phyloP scores from a whole-genome alignment of 2,113 vertebrate genomes.

The Syrmaticus mikado region DNA sequence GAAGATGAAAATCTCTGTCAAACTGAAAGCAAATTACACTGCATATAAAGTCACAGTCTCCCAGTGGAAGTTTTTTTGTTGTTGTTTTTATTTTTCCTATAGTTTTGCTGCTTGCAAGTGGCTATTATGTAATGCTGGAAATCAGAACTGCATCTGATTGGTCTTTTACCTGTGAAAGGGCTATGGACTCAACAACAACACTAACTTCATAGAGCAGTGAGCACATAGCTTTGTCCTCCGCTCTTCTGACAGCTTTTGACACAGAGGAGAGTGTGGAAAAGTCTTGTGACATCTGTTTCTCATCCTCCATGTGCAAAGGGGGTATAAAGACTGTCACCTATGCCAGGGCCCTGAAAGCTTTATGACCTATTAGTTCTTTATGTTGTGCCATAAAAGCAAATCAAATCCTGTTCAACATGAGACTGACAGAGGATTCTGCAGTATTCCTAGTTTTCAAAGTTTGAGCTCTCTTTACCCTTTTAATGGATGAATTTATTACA shows the following conservation, averaged over 20 bases:
- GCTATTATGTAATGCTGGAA: neutral
- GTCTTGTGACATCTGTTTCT: slow-evolving; percentile 36
- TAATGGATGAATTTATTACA: slow-evolving; percentile 30
- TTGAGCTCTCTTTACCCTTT: neutral
- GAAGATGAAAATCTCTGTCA: neutral
- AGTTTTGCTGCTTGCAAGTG: neutral
- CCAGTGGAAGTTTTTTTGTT: neutral
- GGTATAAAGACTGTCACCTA: slow-evolving; percentile 36
- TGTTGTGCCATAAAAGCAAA: slow-evolving; percentile 45
- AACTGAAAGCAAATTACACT: neutral
- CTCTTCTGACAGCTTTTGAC: neutral
- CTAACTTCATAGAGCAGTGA: neutral
- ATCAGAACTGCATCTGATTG: neutral
- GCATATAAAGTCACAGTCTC: neutral
- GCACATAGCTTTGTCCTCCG: neutral
- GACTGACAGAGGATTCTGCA: slow-evolving; percentile 31
- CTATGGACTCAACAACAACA: neutral
- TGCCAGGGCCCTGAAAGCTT: slow-evolving; percentile 36
- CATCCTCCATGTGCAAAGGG: neutral
- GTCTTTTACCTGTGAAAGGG: neutral
- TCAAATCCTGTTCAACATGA: neutral
- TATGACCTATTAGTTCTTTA: slow-evolving; percentile 58
- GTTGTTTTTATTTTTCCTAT: neutral
- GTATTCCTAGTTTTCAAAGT: neutral
- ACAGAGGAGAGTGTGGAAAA: neutral